Evolutionary conservation across 2,888 invertebrate genomes (phyloP), one percentile per base, ranked within the genome.

Genomic region (Stictocephala bisonia): DNA sequence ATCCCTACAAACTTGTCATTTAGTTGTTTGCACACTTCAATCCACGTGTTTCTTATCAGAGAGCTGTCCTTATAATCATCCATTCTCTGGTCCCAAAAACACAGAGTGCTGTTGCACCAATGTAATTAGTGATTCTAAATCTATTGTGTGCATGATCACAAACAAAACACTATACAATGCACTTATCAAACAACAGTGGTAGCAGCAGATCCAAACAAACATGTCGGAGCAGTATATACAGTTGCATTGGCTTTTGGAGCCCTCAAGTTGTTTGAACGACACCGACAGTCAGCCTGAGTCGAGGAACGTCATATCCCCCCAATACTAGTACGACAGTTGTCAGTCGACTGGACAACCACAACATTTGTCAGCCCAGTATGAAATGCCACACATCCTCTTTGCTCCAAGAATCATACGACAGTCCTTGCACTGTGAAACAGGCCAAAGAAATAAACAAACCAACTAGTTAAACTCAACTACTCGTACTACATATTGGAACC

Each of bases 21-120:
- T 26, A 64, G 26, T 22, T 64, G 41, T 64, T 64, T 40, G 29
- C 31, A 70, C 31, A 70, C 58, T 15, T 70, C 40, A 35, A 53
- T 70, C 70, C 70, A 70, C 15, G 70, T 40, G 29, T 41, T 40
- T 40, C 24, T 26, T 22, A 41, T 70, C 26, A 40, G 56, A n/a
- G 40, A 18, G 40, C 26, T 24, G 53, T 70, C 51, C 22, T 70
- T 70, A 53, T 40, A 26, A 13, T 58, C 20, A 18, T 41, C 53
- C 15, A 44, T 9, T 18, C 35, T 58, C 26, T 70, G 35, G 41
- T 70, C 53, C 70, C 70, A 70, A n/a, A 70, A n/a, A 20, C 2
- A 58, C 58, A 13, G 70, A 58, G 13, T 70, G 24, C 7, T 27
- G 22, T 58, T 70, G 70, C 6, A 70, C 69, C 26, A 29, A 13